Conservation (phyloP, 2,113 vertebrate genomes). For the Thunnus thynnus region DNA sequence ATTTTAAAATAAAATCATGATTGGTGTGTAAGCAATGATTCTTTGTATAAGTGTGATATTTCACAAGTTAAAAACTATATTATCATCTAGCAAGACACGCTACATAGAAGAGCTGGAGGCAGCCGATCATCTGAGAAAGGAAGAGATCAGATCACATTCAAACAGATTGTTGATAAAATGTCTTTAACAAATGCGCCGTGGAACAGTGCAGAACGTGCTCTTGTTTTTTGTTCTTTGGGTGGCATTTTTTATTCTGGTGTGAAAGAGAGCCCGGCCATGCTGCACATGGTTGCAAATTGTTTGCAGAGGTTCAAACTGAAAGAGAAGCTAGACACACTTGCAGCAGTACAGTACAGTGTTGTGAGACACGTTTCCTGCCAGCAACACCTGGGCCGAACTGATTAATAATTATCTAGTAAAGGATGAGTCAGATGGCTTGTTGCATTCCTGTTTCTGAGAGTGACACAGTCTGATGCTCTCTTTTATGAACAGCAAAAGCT, state of each 20-base stretch:
- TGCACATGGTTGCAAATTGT: conserved; percentile 8
- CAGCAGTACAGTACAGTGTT: background rate
- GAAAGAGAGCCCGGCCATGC: conserved; percentile 17
- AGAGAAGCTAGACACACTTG: background rate
- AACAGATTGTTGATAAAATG: background rate
- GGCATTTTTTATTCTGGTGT: conserved; percentile 22
- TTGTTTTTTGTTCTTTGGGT: background rate
- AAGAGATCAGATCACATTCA: conserved; percentile 10
- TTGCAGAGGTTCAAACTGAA: conserved; percentile 20
- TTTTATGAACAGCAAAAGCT: background rate
- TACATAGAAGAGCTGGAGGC: background rate
- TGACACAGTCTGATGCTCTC: background rate
- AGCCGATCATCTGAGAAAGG: background rate
- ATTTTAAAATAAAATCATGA: conserved; percentile 11
- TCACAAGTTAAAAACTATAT: background rate
- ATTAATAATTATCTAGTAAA: background rate
- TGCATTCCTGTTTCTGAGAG: background rate
- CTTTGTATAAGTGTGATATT: background rate
- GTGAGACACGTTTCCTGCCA: background rate
- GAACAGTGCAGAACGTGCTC: background rate
- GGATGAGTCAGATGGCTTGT: background rate
- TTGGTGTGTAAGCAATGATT: background rate
- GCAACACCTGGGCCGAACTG: background rate
- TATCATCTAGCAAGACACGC: background rate
- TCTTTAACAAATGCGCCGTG: background rate